phyloP scores from a whole-genome alignment of 2,888 invertebrate species.

The Ophion costatus region DNA sequence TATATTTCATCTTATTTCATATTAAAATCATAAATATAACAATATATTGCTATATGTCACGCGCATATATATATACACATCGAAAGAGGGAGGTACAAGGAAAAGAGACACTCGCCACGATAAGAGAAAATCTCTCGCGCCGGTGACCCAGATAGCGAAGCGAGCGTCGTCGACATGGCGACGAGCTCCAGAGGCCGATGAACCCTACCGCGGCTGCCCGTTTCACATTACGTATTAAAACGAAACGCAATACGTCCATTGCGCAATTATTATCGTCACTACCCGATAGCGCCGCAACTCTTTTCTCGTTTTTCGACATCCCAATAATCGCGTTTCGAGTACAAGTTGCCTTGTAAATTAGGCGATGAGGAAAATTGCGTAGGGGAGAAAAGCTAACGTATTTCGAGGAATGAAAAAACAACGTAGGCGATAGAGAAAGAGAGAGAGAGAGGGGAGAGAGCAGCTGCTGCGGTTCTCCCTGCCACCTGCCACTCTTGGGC shows the following conservation, averaged over 20 bases:
- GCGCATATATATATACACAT: too few relatives aligned
- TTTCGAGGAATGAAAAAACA: background rate
- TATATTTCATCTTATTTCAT: too few relatives aligned
- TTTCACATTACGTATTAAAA: conserved; percentile 40
- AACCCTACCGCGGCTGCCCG: conserved; percentile 22
- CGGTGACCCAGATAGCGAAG: conserved; percentile 57
- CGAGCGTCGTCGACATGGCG: conserved; percentile 47
- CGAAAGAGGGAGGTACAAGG: background rate
- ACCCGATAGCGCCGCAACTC: background rate
- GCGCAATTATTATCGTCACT: conserved; percentile 6
- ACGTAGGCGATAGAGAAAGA: background rate
- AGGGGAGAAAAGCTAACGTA: background rate
- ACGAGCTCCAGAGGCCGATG: conserved; percentile 46
- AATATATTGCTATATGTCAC: background rate
- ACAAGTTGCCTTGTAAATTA: background rate
- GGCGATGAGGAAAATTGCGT: background rate
- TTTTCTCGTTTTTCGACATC: background rate
- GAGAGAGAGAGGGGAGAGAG: background rate
- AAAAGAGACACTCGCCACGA: conserved; percentile 34
- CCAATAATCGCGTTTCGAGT: background rate
- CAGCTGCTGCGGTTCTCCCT: conserved; percentile 1
- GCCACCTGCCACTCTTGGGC: conserved; percentile 74
- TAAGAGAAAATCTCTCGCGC: conserved; percentile 62
- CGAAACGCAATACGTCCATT: background rate
- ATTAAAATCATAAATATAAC: too few relatives aligned